Base-by-base conservation (phyloP, 2,113 vertebrate genomes). In the Elephantulus edwardii region DNA sequence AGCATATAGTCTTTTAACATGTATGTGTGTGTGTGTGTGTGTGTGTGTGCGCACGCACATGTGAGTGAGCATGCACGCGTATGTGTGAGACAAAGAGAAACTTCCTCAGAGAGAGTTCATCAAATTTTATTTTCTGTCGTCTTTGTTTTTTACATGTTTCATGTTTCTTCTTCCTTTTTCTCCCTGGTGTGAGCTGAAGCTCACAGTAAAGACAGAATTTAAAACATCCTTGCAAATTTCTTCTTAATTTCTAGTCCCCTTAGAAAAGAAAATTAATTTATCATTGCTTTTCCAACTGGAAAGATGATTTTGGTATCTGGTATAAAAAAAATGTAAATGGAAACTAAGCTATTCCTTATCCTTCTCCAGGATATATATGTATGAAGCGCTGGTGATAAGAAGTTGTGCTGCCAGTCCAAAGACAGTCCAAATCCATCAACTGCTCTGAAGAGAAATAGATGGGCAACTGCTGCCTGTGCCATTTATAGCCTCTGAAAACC, bases 61-160 rank as follows among this genome's bases (percentile, higher is more conserved):
- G n/a, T 38, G n/a, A 62, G 64, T 38, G 26, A 44, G 26, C 50
- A 28, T 28, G 12, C 28, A 13, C 48, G 10, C 46, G 26, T 50
- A 1, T 66, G n/a, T 95, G 88, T 46, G 44, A 88, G 54, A 93
- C 52, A 62, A 30, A 56, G 35, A 30, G 35, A 40, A 17, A 68
- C 24, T 24, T 56, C 56, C 95, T 85, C 91, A 94, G 96, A 96
- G 93, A 81, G 88, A 96, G 72, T 84, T 95, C 94, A 95, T 97
- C 93, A 94, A 93, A 95, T 95, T 95, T 96, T 96, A 96, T 54
- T 91, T 93, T 95, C 78, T 81, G 66, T 81, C 94, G 80, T 70
- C 86, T 95, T 97, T 78, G 38, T 58, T 85, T 94, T 96, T 93
- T 35, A 93, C 91, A 96, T 58, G 93, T 96, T 96, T 92, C 91